Evolutionary conservation across 2,888 invertebrate species (phyloP), one percentile per base, ranked within the genome.

Genomic region (Dicycla oo): DNA sequence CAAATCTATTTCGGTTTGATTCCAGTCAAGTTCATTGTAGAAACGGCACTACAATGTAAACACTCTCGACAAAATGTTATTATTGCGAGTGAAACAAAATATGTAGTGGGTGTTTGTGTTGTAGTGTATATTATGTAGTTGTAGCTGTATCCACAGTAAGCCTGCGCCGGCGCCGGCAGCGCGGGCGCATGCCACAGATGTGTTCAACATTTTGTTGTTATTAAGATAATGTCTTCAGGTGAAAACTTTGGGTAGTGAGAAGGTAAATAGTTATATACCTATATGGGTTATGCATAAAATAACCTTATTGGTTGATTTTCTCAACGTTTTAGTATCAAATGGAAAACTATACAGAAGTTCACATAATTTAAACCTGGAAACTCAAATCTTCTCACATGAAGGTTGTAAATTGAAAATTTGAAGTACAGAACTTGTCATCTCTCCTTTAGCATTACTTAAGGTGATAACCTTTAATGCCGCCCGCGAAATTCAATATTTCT

Each of bases 41-140:
- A 67, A 80, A 75, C 61, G 30, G 47, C 74, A 75, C 26, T 61
- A 64, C 69, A 75, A 73, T 68, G 69, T 74, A 80, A 70, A 71
- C 68, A 79, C 23, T n/a, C 65, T 75, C 65, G 26, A 71, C 72
- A 80, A 85, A 38, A 81, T 81, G 83, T 81, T 83, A 75, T 78
- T 51, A 49, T 70, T 57, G 66, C 26, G 51, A 72, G 69, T 67
- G 72, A 81, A 85, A 81, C 81, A 60, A 83, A 85, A 83, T 83
- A n/a, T n/a, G n/a, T n/a, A 83, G 71, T 75, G 34, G 49, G 65
- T 74, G 66, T 86, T 86, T 75, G 71, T 78, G 58, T 73, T 66
- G 60, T 69, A 60, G 47, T 60, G 40, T 61, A 23, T 67, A 51
- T 75, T 69, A 43, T 49, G 51, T 61, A 49, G 60, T 73, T 69